Base-by-base conservation (phyloP, 2,888 invertebrate genomes). In the Ptychoptera contaminata region DNA sequence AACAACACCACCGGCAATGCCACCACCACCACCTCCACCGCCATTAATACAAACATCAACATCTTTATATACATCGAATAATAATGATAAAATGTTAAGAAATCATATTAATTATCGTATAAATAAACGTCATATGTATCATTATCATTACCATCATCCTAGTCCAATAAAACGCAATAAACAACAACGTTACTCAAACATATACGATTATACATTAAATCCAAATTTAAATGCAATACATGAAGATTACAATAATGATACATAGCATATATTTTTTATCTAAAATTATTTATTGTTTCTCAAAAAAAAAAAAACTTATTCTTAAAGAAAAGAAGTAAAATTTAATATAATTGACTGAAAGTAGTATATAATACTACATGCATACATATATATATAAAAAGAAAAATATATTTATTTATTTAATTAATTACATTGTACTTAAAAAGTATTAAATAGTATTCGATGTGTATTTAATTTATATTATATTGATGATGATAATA, bases 61-160 rank as follows among this genome's bases (percentile, higher is more conserved):
- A 23, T 23, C 23, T 23, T 23, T 23, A 23, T 23, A 23, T 23
- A 23, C 23, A 23, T 23, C 23, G 23, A 23, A 23, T 23, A 23
- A 23, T 23, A 23, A 23, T 57, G 63, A 63, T 34, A 16, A 44
- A 53, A 61, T 62, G 54, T 60, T 64, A 52, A 62, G 62, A 57
- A 35, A 16, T 34, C 16, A 42, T 5, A 35, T 16, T 16, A 31
- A 30, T 14, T 42, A 63, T 61, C 64, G 65, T 55, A 63, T 63
- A 59, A 65, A 65, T 58, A 65, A 65, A 59, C 59, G 65, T 57
- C 62, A 64, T 60, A 57, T 66, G 53, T 64, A 64, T 56, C 62
- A 63, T 60, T 61, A 63, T 59, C 62, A 63, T 60, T 61, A 63
- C 58, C 62, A 63, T 59, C 62, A 64, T 53, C 58, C 63, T 50